Evolutionary conservation across 2,113 vertebrate species (phyloP).

Genomic region (Platichthys stellatus): DNA sequence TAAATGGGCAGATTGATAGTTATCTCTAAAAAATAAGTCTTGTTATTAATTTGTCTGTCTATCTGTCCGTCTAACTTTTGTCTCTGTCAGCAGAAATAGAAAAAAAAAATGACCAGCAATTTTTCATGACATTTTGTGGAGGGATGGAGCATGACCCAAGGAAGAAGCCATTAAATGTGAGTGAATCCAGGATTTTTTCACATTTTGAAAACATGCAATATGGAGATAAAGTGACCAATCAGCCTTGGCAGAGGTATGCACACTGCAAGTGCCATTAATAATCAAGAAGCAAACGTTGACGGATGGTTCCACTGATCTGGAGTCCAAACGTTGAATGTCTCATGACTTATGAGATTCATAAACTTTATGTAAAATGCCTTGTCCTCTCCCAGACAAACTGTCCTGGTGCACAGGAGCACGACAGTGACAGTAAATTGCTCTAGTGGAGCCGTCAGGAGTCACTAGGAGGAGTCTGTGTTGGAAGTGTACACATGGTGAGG

Average conservation of each 20-base stretch:
- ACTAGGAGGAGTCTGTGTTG: not conserved
- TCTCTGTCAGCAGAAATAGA: too few relatives aligned
- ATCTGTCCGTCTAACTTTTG: too few relatives aligned
- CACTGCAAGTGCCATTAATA: too few relatives aligned
- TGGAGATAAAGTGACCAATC: not conserved
- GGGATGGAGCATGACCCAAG: too few relatives aligned
- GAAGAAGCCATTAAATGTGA: too few relatives aligned
- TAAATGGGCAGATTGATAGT: too few relatives aligned
- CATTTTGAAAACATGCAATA: too few relatives aligned
- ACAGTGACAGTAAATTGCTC: not conserved
- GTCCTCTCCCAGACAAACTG: not conserved
- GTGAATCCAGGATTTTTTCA: too few relatives aligned
- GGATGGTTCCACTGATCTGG: conserved; percentile 1
- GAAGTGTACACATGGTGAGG: conserved; percentile 10
- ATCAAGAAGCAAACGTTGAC: not conserved
- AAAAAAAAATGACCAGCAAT: too few relatives aligned
- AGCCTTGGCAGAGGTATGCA: not conserved
- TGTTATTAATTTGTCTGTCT: too few relatives aligned
- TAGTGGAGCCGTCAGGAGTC: not conserved
- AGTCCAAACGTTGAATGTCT: not conserved
- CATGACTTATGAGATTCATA: not conserved
- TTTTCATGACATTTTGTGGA: too few relatives aligned
- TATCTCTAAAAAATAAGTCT: too few relatives aligned
- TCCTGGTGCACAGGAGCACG: not conserved
- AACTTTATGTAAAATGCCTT: not conserved